Evolutionary conservation across 2,888 invertebrate species (phyloP).

Genomic region (Muschampia plurimacula): DNA sequence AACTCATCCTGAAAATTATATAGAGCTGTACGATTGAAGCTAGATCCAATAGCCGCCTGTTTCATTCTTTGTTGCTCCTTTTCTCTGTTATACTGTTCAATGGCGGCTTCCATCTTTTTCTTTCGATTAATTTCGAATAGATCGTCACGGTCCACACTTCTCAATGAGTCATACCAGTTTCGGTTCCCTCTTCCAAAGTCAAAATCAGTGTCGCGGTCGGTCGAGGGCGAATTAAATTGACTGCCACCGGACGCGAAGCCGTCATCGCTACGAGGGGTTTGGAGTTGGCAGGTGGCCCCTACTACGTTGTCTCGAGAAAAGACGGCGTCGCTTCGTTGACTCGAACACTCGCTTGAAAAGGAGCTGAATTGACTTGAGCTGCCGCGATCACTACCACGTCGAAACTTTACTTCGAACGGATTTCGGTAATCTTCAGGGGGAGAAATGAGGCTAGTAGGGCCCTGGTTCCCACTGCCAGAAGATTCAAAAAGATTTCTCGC

Average conservation of each 20-base stretch:
- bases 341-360: neutral
- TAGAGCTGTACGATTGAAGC: neutral
- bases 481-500: neutral
- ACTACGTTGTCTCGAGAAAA: neutral
- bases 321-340: neutral
- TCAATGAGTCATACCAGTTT: neutral
- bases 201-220: neutral
- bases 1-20: neutral
- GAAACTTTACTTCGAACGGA: neutral
- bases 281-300: neutral
- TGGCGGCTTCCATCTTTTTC: constrained; percentile 3
- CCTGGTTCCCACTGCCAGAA: neutral
- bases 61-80: constrained; percentile 4
- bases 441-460: neutral
- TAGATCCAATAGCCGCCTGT: neutral
- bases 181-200: constrained; percentile 7
- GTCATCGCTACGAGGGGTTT: constrained; percentile 9
- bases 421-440: neutral
- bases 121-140: constrained; percentile 4
- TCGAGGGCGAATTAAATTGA: constrained; percentile 9
- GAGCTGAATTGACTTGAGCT: neutral
- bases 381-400: neutral
- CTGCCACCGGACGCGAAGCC: constrained; percentile 13
- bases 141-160: neutral
- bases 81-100: constrained; percentile 7